Percentiles rank a stretch among this genome's conserved stretches.
Evolutionary conservation across 2,888 invertebrate species (phyloP).

Genomic region (Epinotia demarniana): DNA sequence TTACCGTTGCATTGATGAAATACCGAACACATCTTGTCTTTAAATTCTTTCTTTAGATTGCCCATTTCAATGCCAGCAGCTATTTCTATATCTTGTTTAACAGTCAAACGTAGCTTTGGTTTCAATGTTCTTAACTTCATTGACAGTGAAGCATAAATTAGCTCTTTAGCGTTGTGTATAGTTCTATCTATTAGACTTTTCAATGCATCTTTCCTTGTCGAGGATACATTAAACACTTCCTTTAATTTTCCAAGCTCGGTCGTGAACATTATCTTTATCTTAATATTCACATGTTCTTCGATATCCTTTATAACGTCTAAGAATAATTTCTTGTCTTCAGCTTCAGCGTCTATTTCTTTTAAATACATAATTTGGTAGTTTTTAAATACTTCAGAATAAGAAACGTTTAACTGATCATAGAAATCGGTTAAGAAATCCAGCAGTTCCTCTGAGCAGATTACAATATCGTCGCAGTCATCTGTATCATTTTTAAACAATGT

Average conservation of each 20-base stretch:
- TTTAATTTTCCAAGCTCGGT: neutral
- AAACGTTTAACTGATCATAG: conserved; percentile 4
- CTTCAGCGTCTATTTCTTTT: neutral
- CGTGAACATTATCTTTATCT: neutral
- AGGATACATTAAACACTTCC: neutral
- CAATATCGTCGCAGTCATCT: neutral
- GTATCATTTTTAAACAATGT: neutral
- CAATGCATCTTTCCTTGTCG: neutral
- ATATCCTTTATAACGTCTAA: neutral
- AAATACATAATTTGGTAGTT: conserved; percentile 20
- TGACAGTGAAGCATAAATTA: neutral
- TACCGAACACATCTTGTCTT: conserved; percentile 13
- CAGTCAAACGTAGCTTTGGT: neutral
- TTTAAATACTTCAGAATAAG: conserved; percentile 7
- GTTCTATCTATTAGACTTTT: conserved; percentile 4
- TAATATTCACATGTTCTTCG: neutral
- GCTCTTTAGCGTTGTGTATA: neutral
- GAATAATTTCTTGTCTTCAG: neutral
- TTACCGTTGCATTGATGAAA: conserved; percentile 6
- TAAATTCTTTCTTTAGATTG: conserved; percentile 4
- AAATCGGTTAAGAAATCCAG: conserved; percentile 10
- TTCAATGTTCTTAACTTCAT: neutral
- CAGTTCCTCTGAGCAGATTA: conserved; percentile 6
- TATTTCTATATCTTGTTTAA: neutral
- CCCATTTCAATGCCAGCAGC: conserved; percentile 10